phyloP scores from a whole-genome alignment of 2,113 vertebrate genomes.

The Ochotona curzoniae region DNA sequence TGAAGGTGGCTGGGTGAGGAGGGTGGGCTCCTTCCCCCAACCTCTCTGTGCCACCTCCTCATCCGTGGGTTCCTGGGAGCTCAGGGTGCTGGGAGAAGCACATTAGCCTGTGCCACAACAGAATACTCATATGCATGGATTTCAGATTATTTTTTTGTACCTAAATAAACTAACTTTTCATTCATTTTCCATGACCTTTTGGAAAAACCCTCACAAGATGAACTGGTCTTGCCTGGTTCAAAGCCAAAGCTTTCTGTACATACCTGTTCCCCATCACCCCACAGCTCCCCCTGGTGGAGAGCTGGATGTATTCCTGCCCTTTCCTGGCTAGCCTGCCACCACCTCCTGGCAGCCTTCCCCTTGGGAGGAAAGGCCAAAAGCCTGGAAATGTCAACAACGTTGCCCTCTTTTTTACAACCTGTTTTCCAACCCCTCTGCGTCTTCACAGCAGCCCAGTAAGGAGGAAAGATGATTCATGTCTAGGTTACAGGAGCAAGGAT shows the following conservation, averaged over 20 bases:
- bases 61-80: not conserved
- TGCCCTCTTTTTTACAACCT: not conserved
- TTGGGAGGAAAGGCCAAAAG: not conserved
- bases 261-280: not conserved
- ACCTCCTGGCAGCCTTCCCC: fast-evolving
- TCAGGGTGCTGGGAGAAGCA: not conserved
- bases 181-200: too few relatives aligned
- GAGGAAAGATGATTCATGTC: not conserved
- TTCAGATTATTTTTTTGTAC: too few relatives aligned
- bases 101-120: not conserved
- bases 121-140: too few relatives aligned
- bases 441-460: not conserved
- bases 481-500: not conserved
- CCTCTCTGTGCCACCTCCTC: not conserved
- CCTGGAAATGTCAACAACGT: not conserved
- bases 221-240: not conserved
- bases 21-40: not conserved
- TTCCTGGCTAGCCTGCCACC: fast-evolving
- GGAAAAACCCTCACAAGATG: too few relatives aligned
- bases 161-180: too few relatives aligned
- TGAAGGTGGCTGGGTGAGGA: not conserved
- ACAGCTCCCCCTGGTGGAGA: not conserved
- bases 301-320: not conserved
- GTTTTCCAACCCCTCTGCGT: not conserved
- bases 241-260: not conserved